Base-by-base conservation (phyloP, 2,888 invertebrate species). In the Galeruca laticollis region DNA sequence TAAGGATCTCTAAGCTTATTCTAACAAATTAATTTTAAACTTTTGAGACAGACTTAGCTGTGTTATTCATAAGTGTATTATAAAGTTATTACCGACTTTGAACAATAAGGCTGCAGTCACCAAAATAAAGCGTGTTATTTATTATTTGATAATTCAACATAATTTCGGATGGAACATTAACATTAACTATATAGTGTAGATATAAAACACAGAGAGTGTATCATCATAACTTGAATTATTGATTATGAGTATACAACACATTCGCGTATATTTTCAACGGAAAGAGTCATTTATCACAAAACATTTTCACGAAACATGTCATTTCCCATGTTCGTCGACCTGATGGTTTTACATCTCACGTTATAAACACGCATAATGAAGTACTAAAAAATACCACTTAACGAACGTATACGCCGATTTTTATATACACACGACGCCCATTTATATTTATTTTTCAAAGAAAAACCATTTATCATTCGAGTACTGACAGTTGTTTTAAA, bases 271-370 rank as follows among this genome's bases (percentile, higher is more conserved):
- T n/a, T 47, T 47, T 47, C 47, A 18, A 18, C 18, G 15, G 15
- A 18, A 47, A 47, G 8, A 47, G 15, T 47, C 18, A 15, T 47
- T 47, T 15, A 47, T 47, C 15, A 18, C 18, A 47, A 47, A 15
- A 15, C 15, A 47, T 47, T 47, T 47, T 47, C 47, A 47, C 18
- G 47, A 15, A 47, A 47, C 15, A 47, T 47, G 47, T 47, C 47
- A 47, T 43, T 43, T 15, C 15, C n/a, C 43, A 43, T 15, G 43
- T 43, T 43, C 2, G n/a, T 47, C 15, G 2, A 8, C 47, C 15
- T 47, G 15, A 47, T 47, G 47, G 47, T 15, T 47, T 47, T 15
- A 18, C 8, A 47, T 47, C 18, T 18, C 8, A 18, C 47, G 47
- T 15, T 47, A 1, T 15, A 47, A 47, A 15, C 47, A 18, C 15